These are phyloP conservation scores for Ganaspis brasiliensis DNA, from an alignment of 2,888 invertebrate genomes.

Conservation along the genomic window DNA sequence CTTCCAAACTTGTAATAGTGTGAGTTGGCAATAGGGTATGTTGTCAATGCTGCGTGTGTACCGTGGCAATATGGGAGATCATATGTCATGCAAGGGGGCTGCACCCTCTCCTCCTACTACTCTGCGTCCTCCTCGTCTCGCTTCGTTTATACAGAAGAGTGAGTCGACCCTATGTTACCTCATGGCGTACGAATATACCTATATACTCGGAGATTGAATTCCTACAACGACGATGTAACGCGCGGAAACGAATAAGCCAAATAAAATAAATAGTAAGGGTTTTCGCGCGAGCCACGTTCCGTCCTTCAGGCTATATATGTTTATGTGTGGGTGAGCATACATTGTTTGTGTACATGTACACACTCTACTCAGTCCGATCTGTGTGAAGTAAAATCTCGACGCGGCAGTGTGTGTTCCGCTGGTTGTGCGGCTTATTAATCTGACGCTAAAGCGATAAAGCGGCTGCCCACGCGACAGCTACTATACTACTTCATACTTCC, in stretches of 20 bases:
- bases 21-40: conserved; percentile 47
- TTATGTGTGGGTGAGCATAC: conserved; percentile 10
- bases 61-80: conserved; percentile 79
- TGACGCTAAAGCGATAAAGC: conserved; percentile 76
- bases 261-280: conserved; percentile 74
- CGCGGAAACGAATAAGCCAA: conserved; percentile 75
- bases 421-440: conserved; percentile 73
- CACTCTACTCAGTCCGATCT: conserved; percentile 2
- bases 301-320: conserved; percentile 22
- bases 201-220: conserved; percentile 72
- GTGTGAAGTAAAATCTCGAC: conserved; percentile 13
- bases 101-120: conserved; percentile 60
- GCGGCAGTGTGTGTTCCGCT: conserved; percentile 58
- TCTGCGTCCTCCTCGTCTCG: conserved; percentile 60
- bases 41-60: conserved; percentile 63
- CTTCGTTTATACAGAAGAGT: conserved; percentile 59
- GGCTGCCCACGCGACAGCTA: conserved; percentile 72
- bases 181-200: conserved; percentile 51
- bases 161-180: conserved; percentile 37
- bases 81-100: conserved; percentile 78
- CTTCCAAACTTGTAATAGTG: conserved; percentile 49
- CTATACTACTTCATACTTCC: conserved; percentile 72
- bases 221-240: conserved; percentile 69
- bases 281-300: conserved; percentile 55
- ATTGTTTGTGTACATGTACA: conserved; percentile 37